Evolutionary conservation across 2,797 vertebrate genomes (phyloP).

Genomic region (Sebastes umbrosus): DNA sequence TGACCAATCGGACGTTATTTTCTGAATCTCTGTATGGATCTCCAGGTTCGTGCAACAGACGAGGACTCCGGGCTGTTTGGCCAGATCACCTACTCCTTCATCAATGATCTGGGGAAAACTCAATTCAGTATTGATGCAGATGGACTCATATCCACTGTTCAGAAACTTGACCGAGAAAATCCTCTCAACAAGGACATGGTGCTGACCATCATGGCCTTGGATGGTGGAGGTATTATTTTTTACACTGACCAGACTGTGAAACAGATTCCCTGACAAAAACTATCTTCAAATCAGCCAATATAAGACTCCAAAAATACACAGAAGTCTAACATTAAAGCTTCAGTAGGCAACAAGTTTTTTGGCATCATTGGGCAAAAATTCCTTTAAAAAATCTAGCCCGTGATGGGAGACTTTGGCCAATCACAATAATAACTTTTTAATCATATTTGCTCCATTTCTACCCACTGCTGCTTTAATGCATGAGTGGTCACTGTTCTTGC

Average conservation of each 20-base stretch:
- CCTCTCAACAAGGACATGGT: conserved; percentile 91
- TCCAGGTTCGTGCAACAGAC: conserved; percentile 87
- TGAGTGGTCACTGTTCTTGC: not conserved
- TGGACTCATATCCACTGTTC: conserved; percentile 89
- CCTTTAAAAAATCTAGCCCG: too few species aligned
- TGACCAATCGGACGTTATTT: not conserved
- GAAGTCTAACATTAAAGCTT: not conserved
- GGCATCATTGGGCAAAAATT: too few species aligned
- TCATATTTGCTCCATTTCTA: too few species aligned
- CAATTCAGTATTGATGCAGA: conserved; percentile 89
- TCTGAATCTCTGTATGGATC: not conserved
- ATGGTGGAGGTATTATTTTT: conserved; percentile 86
- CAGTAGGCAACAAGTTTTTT: too few species aligned
- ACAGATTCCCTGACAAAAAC: not conserved
- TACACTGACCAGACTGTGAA: not conserved
- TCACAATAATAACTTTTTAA: too few species aligned
- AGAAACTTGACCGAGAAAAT: conserved; percentile 92
- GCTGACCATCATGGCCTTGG: conserved; percentile 93
- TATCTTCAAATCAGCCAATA: not conserved
- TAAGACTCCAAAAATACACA: not conserved
- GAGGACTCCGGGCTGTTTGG: conserved; percentile 90
- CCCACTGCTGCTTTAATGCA: not conserved
- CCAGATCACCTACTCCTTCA: conserved; percentile 89
- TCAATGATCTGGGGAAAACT: conserved; percentile 93
- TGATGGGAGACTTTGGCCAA: too few species aligned